phyloP scores from a whole-genome alignment of 2,113 vertebrate genomes.

The Sylvietta virens region DNA sequence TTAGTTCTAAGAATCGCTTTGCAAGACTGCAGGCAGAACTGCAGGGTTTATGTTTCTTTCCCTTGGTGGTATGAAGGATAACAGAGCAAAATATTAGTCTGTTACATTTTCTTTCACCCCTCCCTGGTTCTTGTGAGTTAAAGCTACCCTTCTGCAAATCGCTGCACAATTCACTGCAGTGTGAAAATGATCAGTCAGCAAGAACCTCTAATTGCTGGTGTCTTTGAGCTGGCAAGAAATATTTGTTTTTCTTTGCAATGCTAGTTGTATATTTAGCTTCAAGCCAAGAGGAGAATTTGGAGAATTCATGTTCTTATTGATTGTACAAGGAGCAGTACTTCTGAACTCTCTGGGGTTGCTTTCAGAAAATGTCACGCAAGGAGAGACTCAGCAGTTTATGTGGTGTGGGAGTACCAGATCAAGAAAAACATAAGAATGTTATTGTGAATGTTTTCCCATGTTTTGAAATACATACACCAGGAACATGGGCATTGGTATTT shows the following conservation, averaged over 20 bases:
- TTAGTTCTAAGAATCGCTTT: neutral
- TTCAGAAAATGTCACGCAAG: neutral
- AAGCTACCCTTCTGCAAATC: neutral
- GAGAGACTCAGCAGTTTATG: neutral
- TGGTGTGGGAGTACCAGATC: neutral
- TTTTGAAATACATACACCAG: neutral
- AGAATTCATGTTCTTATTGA: neutral
- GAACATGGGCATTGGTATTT: neutral
- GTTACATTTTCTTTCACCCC: neutral
- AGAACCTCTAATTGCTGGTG: neutral
- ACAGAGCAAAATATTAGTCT: neutral
- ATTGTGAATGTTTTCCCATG: neutral
- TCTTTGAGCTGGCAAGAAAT: neutral
- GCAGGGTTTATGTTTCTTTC: constrained; percentile 11
- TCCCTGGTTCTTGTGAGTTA: neutral
- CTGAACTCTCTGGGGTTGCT: neutral
- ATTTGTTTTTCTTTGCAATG: neutral
- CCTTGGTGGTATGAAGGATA: neutral
- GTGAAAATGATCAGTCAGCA: neutral
- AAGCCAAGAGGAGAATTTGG: neutral
- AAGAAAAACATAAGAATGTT: neutral
- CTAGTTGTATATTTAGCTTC: neutral
- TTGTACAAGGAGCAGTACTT: neutral
- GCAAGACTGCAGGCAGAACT: neutral
- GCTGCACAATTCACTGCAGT: neutral